A percentile compares a stretch with the other conserved stretches of the same genome.
phyloP scores from a whole-genome alignment of 2,113 vertebrate species.

The Eira barbara region DNA sequence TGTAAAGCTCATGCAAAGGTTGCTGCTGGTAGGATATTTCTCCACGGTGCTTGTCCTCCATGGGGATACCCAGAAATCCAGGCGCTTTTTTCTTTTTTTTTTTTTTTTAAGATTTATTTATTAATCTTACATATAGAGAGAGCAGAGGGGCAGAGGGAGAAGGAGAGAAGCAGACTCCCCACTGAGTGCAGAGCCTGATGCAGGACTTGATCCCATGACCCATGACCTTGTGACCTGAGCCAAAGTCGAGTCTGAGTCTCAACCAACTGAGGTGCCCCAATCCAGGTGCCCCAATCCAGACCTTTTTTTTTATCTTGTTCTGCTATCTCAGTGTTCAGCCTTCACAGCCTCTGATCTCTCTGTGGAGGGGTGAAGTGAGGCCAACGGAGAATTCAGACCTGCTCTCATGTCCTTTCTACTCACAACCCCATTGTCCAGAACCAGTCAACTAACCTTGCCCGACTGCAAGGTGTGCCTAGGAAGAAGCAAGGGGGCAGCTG shows the following conservation, averaged over 20 bases:
- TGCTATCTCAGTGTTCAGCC: neutral
- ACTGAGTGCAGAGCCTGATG: neutral
- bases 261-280: neutral
- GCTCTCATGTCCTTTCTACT: neutral
- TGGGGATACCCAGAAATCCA: neutral
- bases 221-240: neutral
- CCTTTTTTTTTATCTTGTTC: neutral
- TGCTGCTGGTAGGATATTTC: neutral
- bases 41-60: neutral
- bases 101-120: neutral
- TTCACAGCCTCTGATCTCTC: neutral
- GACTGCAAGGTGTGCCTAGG: neutral
- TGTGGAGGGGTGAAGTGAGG: neutral
- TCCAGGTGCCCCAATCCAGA: neutral
- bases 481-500: neutral
- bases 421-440: neutral
- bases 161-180: neutral
- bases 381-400: neutral
- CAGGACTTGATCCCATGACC: neutral
- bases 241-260: neutral
- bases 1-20: neutral
- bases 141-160: neutral
- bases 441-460: too few species aligned
- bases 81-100: neutral
- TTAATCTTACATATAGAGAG: neutral